These are phyloP conservation scores for Himalopsyche tibetana DNA, from an alignment of 2,888 invertebrate genomes.

Conservation along the genomic window DNA sequence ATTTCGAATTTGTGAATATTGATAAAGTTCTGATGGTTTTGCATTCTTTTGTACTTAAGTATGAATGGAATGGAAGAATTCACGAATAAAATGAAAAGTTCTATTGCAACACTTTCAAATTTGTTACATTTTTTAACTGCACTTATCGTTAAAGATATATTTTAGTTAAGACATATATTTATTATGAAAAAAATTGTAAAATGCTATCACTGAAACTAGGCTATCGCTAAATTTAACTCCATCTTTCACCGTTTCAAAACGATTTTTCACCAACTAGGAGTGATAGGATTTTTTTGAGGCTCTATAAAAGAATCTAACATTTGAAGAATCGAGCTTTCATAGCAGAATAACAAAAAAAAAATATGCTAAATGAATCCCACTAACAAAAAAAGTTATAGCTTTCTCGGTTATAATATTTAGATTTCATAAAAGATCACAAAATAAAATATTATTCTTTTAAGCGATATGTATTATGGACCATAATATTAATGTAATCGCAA, in stretches of 20 bases:
- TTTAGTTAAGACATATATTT: constrained; percentile 27
- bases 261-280: background rate
- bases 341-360: too few relatives aligned
- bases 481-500: background rate
- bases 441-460: background rate
- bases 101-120: constrained; percentile 38
- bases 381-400: too few relatives aligned
- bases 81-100: constrained; percentile 27
- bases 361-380: too few relatives aligned
- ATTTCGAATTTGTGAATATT: constrained; percentile 27
- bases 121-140: constrained; percentile 33
- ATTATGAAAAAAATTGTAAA: constrained; percentile 18
- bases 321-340: background rate
- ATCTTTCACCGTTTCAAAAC: constrained; percentile 2
- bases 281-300: background rate
- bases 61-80: constrained; percentile 43
- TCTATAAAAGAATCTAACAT: background rate
- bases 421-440: background rate
- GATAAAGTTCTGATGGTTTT: constrained; percentile 36
- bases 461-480: background rate
- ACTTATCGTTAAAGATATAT: constrained; percentile 32
- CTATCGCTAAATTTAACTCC: background rate
- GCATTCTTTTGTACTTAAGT: constrained; percentile 43
- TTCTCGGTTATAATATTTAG: background rate
- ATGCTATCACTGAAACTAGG: constrained; percentile 26